Conservation (phyloP, 2,113 vertebrate species). For the Natator depressus region DNA sequence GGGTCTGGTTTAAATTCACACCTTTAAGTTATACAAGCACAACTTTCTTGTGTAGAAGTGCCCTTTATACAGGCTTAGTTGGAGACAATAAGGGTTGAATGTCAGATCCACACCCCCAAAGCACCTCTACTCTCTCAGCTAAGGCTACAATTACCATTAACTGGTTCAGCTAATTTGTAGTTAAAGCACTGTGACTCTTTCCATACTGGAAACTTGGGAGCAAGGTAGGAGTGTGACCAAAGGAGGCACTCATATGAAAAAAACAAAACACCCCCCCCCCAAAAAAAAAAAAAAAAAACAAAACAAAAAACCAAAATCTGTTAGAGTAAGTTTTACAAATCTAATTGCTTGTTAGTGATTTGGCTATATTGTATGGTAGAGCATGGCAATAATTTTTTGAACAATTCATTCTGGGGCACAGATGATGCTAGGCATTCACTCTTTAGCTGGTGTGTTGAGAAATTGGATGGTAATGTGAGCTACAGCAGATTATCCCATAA, state of each 20-base stretch:
- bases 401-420: neutral
- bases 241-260: neutral
- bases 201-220: neutral
- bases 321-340: neutral
- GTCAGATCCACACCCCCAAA: neutral
- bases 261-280: neutral
- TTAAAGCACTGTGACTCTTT: neutral
- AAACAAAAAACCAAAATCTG: neutral
- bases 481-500: neutral
- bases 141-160: neutral
- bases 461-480: neutral
- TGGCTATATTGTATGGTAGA: neutral
- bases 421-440: neutral
- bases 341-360: fast-evolving
- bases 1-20: neutral
- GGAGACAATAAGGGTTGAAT: neutral
- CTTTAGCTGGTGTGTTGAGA: neutral
- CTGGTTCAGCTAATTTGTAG: too few species aligned
- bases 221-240: neutral
- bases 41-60: neutral
- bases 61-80: neutral
- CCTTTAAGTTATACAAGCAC: neutral
- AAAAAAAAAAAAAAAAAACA: neutral
- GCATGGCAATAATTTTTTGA: neutral
- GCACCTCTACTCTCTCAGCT: neutral